phyloP scores from a whole-genome alignment of 2,113 vertebrate species.

The Trematocara marginatum region DNA sequence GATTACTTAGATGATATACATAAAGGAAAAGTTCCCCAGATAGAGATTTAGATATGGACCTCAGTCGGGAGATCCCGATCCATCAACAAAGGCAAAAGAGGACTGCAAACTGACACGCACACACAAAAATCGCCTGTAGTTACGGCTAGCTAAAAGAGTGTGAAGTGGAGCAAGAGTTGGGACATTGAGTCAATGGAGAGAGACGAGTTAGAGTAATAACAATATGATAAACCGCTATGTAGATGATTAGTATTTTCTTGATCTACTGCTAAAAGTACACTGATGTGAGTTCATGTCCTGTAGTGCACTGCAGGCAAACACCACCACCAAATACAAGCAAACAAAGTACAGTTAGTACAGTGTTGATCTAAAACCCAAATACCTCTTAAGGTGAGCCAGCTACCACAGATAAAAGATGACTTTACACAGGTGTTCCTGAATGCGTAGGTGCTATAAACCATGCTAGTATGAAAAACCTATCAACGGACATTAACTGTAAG shows the following conservation, averaged over 20 bases:
- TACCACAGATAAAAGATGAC: not conserved
- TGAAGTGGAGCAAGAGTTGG: not conserved
- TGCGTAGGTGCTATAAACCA: rapidly evolving
- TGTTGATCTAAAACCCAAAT: rapidly evolving
- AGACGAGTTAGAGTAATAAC: not conserved
- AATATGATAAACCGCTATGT: not conserved
- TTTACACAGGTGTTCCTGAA: not conserved
- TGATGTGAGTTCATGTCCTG: not conserved
- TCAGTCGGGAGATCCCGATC: not conserved
- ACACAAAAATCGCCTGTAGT: not conserved
- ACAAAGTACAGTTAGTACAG: not conserved
- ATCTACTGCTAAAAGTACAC: not conserved
- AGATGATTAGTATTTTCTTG: not conserved
- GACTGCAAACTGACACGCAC: not conserved
- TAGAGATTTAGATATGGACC: not conserved
- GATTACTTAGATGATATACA: not conserved
- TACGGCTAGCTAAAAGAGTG: rapidly evolving
- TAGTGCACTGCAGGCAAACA: not conserved
- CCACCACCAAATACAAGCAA: not conserved
- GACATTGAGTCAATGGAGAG: not conserved
- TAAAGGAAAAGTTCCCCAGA: not conserved
- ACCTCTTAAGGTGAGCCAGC: not conserved
- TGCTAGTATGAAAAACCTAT: not conserved
- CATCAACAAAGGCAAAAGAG: not conserved
- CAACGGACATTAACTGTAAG: not conserved